These are phyloP conservation scores for Nezara viridula DNA, from an alignment of 2,888 invertebrate genomes.

Conservation along the genomic window DNA sequence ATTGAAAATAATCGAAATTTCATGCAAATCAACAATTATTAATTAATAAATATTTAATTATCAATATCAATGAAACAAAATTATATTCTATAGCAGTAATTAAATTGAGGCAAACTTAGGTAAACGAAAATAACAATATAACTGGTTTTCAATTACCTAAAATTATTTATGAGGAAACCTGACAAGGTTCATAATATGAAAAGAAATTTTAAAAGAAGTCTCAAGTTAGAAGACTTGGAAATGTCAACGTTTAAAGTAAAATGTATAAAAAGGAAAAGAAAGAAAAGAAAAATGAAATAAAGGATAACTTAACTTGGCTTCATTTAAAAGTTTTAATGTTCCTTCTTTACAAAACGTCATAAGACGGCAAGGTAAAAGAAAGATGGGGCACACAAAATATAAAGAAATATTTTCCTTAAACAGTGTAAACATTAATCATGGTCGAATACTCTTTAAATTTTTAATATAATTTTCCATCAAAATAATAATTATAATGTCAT, in stretches of 20 bases:
- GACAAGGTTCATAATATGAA: background rate
- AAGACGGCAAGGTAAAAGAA: background rate
- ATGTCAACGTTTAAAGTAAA: background rate
- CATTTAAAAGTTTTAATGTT: conserved; percentile 26
- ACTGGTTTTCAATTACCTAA: background rate
- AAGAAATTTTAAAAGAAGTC: background rate
- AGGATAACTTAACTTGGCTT: conserved; percentile 1
- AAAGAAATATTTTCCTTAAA: background rate
- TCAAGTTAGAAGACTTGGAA: background rate
- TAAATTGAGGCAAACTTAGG: background rate
- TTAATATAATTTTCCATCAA: background rate
- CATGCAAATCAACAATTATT: too few relatives aligned
- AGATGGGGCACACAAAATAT: background rate
- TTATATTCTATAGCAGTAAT: background rate
- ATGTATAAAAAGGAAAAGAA: background rate
- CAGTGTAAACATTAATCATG: background rate
- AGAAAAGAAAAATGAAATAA: background rate
- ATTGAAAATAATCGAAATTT: too few relatives aligned
- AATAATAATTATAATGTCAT: too few relatives aligned
- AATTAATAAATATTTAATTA: too few relatives aligned
- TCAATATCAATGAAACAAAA: too few relatives aligned
- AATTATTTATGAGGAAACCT: background rate
- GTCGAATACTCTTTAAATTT: background rate
- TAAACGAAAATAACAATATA: background rate
- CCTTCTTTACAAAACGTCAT: background rate